These are phyloP conservation scores for Ibycter americanus DNA, from an alignment of 2,797 vertebrate genomes.

Conservation along the genomic window DNA sequence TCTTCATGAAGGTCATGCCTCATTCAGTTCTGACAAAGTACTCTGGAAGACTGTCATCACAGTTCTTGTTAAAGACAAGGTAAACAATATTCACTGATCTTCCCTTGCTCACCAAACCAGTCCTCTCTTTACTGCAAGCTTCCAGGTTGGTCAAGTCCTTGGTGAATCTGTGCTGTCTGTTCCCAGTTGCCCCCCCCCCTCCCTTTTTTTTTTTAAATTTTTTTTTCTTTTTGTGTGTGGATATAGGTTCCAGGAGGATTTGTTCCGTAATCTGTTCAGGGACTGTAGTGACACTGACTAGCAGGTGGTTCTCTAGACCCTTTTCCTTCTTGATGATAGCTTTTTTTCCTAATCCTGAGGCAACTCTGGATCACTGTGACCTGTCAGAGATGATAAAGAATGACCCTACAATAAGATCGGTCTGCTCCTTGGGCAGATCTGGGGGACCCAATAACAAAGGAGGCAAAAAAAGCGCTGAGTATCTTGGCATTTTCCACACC, in stretches of 20 bases:
- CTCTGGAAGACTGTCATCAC: background rate
- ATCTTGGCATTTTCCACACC: background rate
- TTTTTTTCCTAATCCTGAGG: background rate
- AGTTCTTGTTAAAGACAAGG: background rate
- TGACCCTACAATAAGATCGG: background rate
- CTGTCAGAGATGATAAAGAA: background rate
- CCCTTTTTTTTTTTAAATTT: background rate
- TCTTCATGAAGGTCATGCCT: background rate
- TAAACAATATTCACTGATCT: background rate
- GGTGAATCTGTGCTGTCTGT: background rate
- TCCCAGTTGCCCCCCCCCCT: background rate
- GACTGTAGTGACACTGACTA: background rate
- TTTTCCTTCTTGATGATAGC: background rate
- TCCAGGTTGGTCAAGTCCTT: background rate
- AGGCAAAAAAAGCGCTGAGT: background rate
- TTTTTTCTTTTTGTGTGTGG: background rate
- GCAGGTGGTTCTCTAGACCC: background rate
- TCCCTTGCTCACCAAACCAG: background rate
- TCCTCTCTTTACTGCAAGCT: background rate
- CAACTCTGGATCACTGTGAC: background rate
- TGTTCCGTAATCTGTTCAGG: background rate
- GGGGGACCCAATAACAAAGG: background rate
- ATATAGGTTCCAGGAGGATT: background rate
- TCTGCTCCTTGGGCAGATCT: background rate
- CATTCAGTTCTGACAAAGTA: background rate